Conservation (phyloP, 2,888 invertebrate species). For the Eremobia ochroleuca region DNA sequence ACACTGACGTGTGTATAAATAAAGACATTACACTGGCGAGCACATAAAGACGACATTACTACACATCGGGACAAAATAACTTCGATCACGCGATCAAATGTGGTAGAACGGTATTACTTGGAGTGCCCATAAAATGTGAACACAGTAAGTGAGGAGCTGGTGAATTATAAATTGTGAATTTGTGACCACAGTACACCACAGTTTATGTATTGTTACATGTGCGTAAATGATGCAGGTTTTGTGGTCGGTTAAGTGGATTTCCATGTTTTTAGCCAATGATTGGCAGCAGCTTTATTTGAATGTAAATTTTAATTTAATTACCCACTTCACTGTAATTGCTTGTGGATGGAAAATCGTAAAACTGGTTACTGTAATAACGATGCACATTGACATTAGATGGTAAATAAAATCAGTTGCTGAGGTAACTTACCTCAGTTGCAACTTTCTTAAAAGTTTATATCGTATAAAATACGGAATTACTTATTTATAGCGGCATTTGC, state of each 20-base stretch:
- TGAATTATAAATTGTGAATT: slow-evolving; percentile 51
- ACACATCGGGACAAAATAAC: slow-evolving; percentile 71
- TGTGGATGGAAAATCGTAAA: not conserved
- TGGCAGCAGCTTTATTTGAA: not conserved
- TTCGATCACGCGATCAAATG: slow-evolving; percentile 76
- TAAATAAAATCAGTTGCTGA: not conserved
- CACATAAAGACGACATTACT: slow-evolving; percentile 66
- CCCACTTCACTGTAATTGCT: not conserved
- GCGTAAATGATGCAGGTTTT: slow-evolving; percentile 33
- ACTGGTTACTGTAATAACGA: no score
- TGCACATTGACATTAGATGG: not conserved
- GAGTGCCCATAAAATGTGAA: slow-evolving; percentile 63
- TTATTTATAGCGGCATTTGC: not conserved
- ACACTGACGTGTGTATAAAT: slow-evolving; percentile 66
- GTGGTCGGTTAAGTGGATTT: slow-evolving; percentile 31
- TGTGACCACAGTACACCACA: slow-evolving; percentile 34
- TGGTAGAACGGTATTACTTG: slow-evolving; percentile 54
- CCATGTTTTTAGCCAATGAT: slow-evolving; percentile 25
- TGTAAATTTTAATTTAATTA: slow-evolving; percentile 21
- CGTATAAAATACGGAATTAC: not conserved
- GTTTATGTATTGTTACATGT: slow-evolving; percentile 39
- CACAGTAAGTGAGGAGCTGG: slow-evolving; percentile 53
- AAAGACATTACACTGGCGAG: slow-evolving; percentile 73
- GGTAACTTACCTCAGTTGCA: not conserved
- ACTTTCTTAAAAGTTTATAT: not conserved